A percentile compares a stretch with the other conserved stretches of the same genome.
Evolutionary conservation across 2,888 invertebrate genomes (phyloP).

Genomic region (Geotrupes spiniger): DNA sequence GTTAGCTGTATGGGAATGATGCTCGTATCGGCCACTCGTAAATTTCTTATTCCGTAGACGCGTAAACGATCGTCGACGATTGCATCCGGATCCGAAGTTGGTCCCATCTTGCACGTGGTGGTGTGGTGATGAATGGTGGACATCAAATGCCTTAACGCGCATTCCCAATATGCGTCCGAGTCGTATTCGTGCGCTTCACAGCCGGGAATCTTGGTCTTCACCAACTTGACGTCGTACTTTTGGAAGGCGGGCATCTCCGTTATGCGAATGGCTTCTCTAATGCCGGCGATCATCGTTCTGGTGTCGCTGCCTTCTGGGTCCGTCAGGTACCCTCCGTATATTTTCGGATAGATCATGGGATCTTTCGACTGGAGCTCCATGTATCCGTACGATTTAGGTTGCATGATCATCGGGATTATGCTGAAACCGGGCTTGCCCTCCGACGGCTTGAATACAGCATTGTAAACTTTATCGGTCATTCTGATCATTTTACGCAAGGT

Average conservation of each 20-base stretch:
- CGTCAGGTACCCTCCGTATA: slow-evolving; percentile 78
- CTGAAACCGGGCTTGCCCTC: slow-evolving; percentile 42
- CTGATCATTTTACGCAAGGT: slow-evolving; percentile 42
- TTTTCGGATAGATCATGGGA: slow-evolving; percentile 67
- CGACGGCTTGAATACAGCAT: slow-evolving; percentile 57
- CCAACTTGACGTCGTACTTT: slow-evolving; percentile 48
- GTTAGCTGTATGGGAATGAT: slow-evolving; percentile 64
- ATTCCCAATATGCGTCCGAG: slow-evolving; percentile 55
- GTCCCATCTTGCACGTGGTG: slow-evolving; percentile 67
- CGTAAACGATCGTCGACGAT: slow-evolving; percentile 40
- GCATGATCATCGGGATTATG: slow-evolving; percentile 66
- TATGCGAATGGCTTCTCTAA: slow-evolving; percentile 53
- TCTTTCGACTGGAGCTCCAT: slow-evolving; percentile 66
- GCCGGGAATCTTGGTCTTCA: slow-evolving; percentile 52
- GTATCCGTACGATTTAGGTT: slow-evolving; percentile 68
- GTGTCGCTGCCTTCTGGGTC: slow-evolving; percentile 58
- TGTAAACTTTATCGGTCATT: slow-evolving; percentile 56
- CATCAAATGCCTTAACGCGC: slow-evolving; percentile 50
- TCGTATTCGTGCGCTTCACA: slow-evolving; percentile 46
- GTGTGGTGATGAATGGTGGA: slow-evolving; percentile 55
- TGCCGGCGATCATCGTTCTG: slow-evolving; percentile 42
- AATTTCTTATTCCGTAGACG: slow-evolving; percentile 58
- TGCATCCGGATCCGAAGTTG: slow-evolving; percentile 8
- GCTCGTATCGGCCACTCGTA: slow-evolving; percentile 67
- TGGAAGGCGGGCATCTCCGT: slow-evolving; percentile 52